Evolutionary conservation across 2,888 invertebrate species (phyloP).

Genomic region (Bellardia bayeri): DNA sequence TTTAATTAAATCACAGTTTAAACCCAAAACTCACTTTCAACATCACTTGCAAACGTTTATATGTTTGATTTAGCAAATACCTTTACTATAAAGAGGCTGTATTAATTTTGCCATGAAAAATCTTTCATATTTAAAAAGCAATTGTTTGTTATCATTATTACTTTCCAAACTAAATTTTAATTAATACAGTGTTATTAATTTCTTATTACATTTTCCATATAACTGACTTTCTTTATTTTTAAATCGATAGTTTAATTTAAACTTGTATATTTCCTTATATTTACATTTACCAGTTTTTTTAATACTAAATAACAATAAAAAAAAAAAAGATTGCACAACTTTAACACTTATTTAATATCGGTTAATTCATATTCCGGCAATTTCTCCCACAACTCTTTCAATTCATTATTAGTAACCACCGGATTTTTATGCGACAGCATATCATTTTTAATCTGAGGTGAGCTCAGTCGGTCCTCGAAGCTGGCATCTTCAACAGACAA

Average conservation of each 20-base stretch:
- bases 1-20: no score
- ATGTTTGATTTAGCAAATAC: no score
- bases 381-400: slow-evolving; percentile 75
- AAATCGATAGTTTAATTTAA: neutral
- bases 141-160: no score
- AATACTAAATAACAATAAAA: slow-evolving; percentile 46
- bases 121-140: no score
- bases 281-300: neutral
- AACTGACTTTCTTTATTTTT: neutral
- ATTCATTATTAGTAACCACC: slow-evolving; percentile 57
- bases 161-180: no score
- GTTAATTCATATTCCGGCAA: slow-evolving; percentile 70
- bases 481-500: slow-evolving; percentile 51
- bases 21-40: no score
- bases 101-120: no score
- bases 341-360: slow-evolving; percentile 64
- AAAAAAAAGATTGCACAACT: neutral
- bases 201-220: no score
- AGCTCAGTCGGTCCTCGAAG: slow-evolving; percentile 46
- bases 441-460: slow-evolving; percentile 54
- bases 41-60: no score
- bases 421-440: slow-evolving; percentile 69
- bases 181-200: no score
- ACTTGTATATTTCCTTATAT: neutral
- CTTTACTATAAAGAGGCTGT: no score